Evolutionary conservation across 2,113 vertebrate genomes (phyloP), one percentile per base, ranked within the genome.

Genomic region (Rhadina sibilatrix): DNA sequence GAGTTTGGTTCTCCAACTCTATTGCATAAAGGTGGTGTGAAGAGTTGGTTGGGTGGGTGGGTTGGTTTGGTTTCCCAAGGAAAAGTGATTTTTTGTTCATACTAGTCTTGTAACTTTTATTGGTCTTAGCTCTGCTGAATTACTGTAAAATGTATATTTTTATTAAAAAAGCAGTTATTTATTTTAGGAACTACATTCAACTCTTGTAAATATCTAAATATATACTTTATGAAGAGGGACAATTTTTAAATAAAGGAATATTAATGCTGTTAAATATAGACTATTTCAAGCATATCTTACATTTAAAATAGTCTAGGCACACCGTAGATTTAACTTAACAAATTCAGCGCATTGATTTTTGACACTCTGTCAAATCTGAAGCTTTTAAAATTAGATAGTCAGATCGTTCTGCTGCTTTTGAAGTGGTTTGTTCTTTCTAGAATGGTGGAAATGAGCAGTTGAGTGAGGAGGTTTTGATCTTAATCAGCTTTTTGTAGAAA

Each of bases 341-440:
- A 75, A 85, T 90, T 68, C 44, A 72, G 24, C 20, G 21, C 1
- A 1, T 76, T 85, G 61, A n/a, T 85, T 94, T 72, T 87, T 90
- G 78, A 72, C 84, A 52, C 54, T 60, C 47, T 23, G 50, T 83
- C 74, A 94, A 31, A 76, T 72, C 10, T 52, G 53, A 89, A 87
- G 37, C 49, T 79, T 91, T 89, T 91, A 56, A 90, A 91, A 85
- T 87, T 53, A 76, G 56, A 54, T 70, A 60, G 69, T 61, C 66
- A 88, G 49, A 71, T 94, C 3, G 4, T 87, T 81, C 72, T 89
- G 57, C 61, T 93, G 57, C 82, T 88, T 93, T 85, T 94, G 78
- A 90, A 96, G 70, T 79, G 57, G 33, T 76, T 84, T 94, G 84
- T 44, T 83, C 70, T 94, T 95, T 95, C 66, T 72, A 42, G 66